Conservation (phyloP, 2,113 vertebrate species). For the Entelurus aequoreus region DNA sequence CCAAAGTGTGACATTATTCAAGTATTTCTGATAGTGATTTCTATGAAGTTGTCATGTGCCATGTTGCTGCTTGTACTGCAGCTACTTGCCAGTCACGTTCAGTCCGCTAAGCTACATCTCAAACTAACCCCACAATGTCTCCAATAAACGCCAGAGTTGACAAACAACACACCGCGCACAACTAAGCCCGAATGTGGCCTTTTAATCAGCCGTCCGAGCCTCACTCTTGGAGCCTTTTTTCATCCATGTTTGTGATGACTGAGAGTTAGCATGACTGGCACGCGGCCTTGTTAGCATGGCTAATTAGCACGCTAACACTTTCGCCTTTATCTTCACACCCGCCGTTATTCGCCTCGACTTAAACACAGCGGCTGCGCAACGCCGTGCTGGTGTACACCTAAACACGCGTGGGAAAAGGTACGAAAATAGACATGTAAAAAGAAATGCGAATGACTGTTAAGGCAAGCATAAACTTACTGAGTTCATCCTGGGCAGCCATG, state of each 20-base stretch:
- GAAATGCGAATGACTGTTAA: conserved; percentile 20
- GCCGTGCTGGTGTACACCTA: rapidly evolving
- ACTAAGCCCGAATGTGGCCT: not conserved
- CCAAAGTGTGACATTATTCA: not conserved
- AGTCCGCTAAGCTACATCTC: conserved; percentile 31
- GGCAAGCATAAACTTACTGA: conserved; percentile 75
- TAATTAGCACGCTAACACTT: conserved; percentile 33
- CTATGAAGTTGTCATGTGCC: no score
- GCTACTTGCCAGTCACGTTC: conserved; percentile 23
- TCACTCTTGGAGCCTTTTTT: not conserved
- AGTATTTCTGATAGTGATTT: not conserved
- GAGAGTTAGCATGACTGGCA: conserved; percentile 77
- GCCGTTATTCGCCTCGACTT: not conserved
- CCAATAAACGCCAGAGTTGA: not conserved
- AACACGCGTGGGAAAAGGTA: rapidly evolving
- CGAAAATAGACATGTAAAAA: not conserved
- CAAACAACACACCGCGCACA: conserved; percentile 14
- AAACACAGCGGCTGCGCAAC: not conserved
- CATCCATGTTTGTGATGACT: conserved; percentile 29
- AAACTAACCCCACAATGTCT: conserved; percentile 26
- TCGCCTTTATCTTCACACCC: conserved; percentile 14
- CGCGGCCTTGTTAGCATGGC: conserved; percentile 63
- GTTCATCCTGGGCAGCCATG: conserved; percentile 81
- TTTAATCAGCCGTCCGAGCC: not conserved
- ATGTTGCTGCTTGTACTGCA: not conserved